phyloP scores from a whole-genome alignment of 2,113 vertebrate genomes.

The Nipponia nippon region DNA sequence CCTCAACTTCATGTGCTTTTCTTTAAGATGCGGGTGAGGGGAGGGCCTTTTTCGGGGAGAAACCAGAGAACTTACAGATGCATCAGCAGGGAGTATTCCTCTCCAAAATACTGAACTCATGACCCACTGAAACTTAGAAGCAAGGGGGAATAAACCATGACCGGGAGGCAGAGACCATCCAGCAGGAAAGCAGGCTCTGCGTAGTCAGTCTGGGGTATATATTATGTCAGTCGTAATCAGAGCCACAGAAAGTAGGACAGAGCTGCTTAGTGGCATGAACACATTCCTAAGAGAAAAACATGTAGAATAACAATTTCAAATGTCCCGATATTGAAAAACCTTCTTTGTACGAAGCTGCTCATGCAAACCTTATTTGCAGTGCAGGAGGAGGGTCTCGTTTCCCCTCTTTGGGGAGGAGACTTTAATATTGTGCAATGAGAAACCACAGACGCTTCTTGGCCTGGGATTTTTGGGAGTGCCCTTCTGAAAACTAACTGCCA shows the following conservation, averaged over 20 bases:
- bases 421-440: background rate
- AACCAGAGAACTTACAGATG: background rate
- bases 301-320: background rate
- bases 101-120: background rate
- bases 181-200: background rate
- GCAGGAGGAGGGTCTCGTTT: background rate
- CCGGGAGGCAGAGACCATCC: background rate
- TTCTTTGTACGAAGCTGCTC: background rate
- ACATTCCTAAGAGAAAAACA: background rate
- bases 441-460: background rate
- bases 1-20: background rate
- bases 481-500: slow-evolving; percentile 2
- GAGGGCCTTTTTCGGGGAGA: background rate
- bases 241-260: background rate
- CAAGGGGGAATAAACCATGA: background rate
- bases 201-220: too few relatives aligned
- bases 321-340: background rate
- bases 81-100: background rate
- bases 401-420: background rate
- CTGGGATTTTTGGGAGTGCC: background rate
- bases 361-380: background rate
- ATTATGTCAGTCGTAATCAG: background rate
- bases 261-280: background rate
- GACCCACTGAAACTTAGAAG: background rate
- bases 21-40: background rate